Evolutionary conservation across 1,140 invertebrate species (phyloP), one percentile per base, ranked within the genome.

Genomic region (Caenorhabditis tropicalis): DNA sequence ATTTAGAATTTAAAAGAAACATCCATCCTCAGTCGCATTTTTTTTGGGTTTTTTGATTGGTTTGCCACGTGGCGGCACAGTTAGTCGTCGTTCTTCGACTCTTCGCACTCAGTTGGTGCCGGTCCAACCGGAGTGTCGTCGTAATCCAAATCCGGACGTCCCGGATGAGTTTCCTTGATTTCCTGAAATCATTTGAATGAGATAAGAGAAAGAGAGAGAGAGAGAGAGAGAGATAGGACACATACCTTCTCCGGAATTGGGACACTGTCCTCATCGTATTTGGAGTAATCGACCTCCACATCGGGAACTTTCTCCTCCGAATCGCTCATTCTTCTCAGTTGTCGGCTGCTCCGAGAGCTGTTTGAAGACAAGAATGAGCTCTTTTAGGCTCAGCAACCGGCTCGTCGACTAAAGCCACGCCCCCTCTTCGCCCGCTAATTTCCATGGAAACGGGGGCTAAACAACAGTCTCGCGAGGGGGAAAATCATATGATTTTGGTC

Each of bases 111-210:
- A 12, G 83, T 82, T 80, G 79, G 83, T 2, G 83, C 85, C 10
- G 85, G 85, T 15, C 85, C 85, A 10, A 86, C 85, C 15, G 85
- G 85, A 24, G 82, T 86, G 24, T 83, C 85, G 53, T 86, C 85
- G 70, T 86, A 86, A 46, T 86, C 85, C 39, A 86, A 49, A 56
- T 86, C 85, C 21, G 85, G 85, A 49, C 82, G 85, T 9, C 82
- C 82, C 33, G 85, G 85, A 84, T 86, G 85, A 65, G 70, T 84
- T 12, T 83, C 39, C 43, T 83, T 24, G 24, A 81, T 86, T 33
- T 81, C 82, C 85, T 86, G 33, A 79, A 81, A 81, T 27, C 39
- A 33, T 27, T 43, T 1, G 16, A 29, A 39, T 83, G n/a, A n/a
- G n/a, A n/a, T n/a, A n/a, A n/a, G n/a, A n/a, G n/a, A n/a, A n/a